phyloP scores from a whole-genome alignment of 2,888 invertebrate genomes.

The Erpobdella octoculata region DNA sequence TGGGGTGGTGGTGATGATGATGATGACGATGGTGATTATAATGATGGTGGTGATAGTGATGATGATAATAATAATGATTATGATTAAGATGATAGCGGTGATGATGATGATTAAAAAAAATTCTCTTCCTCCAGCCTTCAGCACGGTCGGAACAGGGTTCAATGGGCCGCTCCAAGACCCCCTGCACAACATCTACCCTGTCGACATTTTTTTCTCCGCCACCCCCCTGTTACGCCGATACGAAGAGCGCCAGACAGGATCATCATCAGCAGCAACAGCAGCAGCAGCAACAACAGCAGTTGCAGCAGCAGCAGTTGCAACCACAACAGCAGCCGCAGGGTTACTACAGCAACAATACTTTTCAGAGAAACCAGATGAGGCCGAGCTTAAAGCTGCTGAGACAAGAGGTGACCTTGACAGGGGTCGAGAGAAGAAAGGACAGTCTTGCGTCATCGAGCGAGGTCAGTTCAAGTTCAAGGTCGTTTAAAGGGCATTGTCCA shows the following conservation, averaged over 20 bases:
- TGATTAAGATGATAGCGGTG: neutral
- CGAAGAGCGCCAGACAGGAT: neutral
- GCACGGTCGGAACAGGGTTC: neutral
- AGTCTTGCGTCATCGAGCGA: neutral
- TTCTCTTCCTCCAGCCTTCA: no score
- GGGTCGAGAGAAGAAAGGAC: neutral
- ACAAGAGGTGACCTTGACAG: conserved; percentile 10
- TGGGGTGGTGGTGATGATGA: no score
- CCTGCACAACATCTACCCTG: neutral
- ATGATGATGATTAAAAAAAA: neutral
- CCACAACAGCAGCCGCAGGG: conserved; percentile 10
- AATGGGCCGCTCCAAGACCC: no score
- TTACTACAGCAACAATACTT: neutral
- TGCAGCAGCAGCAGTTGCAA: conserved; percentile 2
- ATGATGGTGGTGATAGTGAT: neutral
- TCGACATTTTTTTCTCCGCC: neutral
- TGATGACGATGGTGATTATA: neutral
- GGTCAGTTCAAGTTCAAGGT: neutral
- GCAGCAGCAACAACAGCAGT: neutral
- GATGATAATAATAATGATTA: neutral
- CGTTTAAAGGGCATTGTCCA: no score
- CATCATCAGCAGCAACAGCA: neutral
- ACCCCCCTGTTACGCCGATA: neutral
- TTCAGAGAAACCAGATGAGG: conserved; percentile 4
- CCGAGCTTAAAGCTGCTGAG: conserved; percentile 18